Percentiles rank a stretch among this genome's conserved stretches.
These are phyloP conservation scores for Anisognathus igniventris DNA, from an alignment of 2,797 vertebrate species.

Conservation along the genomic window DNA sequence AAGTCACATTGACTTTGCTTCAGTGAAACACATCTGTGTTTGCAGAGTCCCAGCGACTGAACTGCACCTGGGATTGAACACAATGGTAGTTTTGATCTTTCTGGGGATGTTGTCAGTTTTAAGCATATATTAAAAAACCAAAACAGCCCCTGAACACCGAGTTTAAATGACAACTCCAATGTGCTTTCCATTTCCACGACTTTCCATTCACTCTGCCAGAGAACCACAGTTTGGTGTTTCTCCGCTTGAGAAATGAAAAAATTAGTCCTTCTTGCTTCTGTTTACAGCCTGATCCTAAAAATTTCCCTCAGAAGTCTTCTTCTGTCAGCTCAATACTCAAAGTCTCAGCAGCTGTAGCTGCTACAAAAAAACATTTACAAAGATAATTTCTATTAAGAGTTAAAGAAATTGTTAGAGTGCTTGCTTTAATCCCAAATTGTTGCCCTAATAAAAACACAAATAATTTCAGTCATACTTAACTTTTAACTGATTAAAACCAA, in stretches of 20 bases:
- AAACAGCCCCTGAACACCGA: background rate
- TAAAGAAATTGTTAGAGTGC: background rate
- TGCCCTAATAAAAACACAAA: background rate
- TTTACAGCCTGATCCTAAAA: background rate
- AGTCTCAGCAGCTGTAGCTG: background rate
- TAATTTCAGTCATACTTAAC: background rate
- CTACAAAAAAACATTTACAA: background rate
- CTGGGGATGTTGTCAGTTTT: background rate
- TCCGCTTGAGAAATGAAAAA: background rate
- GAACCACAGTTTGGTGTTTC: background rate
- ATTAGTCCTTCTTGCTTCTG: background rate
- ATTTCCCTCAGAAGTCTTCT: background rate
- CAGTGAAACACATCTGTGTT: background rate
- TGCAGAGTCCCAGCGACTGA: background rate
- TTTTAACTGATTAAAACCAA: background rate
- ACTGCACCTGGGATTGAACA: background rate
- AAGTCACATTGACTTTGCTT: background rate
- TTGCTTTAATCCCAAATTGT: background rate
- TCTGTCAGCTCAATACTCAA: background rate
- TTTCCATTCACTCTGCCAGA: conserved; percentile 26
- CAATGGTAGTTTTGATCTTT: background rate
- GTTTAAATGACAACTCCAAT: background rate
- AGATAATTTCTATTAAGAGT: background rate
- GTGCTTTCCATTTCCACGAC: conserved; percentile 31
- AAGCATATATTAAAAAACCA: background rate